Evolutionary conservation across 2,888 invertebrate species (phyloP).

Genomic region (Calliopum simillimum): DNA sequence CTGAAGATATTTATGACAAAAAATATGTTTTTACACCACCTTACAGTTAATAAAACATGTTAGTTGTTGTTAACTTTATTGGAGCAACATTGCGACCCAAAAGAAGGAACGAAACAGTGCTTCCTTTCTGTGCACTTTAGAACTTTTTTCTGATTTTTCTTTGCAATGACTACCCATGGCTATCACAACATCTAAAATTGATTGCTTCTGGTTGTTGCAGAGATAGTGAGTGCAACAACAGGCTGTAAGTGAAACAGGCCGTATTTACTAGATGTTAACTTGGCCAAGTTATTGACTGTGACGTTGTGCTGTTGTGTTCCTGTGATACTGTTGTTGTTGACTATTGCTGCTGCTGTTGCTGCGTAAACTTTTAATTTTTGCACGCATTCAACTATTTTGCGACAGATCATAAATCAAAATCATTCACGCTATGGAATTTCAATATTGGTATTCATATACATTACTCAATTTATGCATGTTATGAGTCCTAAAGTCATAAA

Average conservation of each 20-base stretch:
- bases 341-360: slow-evolving; percentile 13
- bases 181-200: slow-evolving; percentile 63
- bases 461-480: no score
- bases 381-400: slow-evolving; percentile 57
- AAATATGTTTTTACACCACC: no score
- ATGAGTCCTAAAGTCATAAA: no score
- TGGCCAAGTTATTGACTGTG: background rate
- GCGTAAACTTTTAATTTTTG: slow-evolving; percentile 40
- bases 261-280: background rate
- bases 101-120: background rate
- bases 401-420: slow-evolving; percentile 65
- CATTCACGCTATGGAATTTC: slow-evolving; percentile 59
- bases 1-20: no score
- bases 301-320: no score
- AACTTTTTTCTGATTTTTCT: background rate
- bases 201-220: slow-evolving; percentile 60
- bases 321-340: background rate
- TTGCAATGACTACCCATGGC: slow-evolving; percentile 56
- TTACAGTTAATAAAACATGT: no score
- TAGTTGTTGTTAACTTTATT: no score
- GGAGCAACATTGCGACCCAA: no score
- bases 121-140: background rate
- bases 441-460: slow-evolving; percentile 31
- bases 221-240: slow-evolving; percentile 47
- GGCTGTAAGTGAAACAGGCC: background rate